Percentiles rank a stretch among this genome's conserved stretches.
These are phyloP conservation scores for Psittacula cyanocephala DNA, from an alignment of 2,113 vertebrate genomes.

Conservation along the genomic window DNA sequence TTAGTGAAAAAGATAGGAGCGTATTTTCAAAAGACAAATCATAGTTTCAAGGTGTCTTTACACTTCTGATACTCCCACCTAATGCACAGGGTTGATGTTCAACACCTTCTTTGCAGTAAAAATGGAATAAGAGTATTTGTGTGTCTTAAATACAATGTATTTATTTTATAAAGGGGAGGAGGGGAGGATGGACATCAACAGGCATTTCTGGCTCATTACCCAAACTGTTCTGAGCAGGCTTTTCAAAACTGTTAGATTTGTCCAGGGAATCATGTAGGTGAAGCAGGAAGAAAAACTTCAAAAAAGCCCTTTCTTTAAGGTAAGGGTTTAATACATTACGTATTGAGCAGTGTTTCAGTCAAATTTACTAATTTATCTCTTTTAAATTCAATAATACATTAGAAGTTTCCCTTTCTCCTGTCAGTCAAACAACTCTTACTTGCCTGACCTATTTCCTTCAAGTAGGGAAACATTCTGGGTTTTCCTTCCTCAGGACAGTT, in stretches of 20 bases:
- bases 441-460: not conserved
- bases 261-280: not conserved
- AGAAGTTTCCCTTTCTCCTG: rapidly evolving
- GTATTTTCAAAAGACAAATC: not conserved
- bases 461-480: not conserved
- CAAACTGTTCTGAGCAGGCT: not conserved
- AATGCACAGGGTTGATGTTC: not conserved
- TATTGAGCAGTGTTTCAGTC: not conserved
- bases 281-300: not conserved
- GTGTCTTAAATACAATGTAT: not conserved
- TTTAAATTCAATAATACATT: not conserved
- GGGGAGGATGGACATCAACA: not conserved
- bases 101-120: not conserved
- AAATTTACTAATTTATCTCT: not conserved
- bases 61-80: not conserved
- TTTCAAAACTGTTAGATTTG: not conserved
- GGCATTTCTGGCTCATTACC: not conserved
- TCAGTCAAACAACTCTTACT: not conserved
- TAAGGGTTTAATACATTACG: not conserved
- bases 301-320: not conserved
- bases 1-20: not conserved
- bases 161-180: not conserved
- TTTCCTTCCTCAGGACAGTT: not conserved
- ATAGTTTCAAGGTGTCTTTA: not conserved
- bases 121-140: not conserved